Base-by-base conservation (phyloP, 2,888 invertebrate genomes). In the Drosophila siamana region DNA sequence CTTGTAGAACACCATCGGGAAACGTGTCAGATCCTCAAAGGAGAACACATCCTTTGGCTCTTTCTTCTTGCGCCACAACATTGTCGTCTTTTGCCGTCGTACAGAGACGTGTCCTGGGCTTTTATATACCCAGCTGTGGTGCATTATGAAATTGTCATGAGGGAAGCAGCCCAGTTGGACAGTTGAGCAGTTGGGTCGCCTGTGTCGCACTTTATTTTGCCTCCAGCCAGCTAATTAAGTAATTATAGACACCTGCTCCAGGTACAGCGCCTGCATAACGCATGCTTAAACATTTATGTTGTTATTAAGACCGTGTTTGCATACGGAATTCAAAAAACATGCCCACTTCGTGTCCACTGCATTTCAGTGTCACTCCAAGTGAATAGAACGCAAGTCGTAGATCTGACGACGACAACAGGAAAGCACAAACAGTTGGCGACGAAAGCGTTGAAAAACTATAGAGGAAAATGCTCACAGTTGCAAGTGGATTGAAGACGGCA, bases 1-100 rank as follows among this genome's bases (percentile, higher is more conserved):
- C 71, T 84, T 86, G 46, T 88, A 90, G 43, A 90, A 90, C 8
- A 69, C 26, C 56, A 88, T 55, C 0, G 89, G 86, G 16, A 89
- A 79, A 1, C 74, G 73, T 5, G 88, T 80, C 2, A 90, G 72
- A 8, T 89, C 80, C 57, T 75, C 75, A 46, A 86, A 89, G 4
- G 69, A 80, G 9, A 69, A 73, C 11, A 73, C 8, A 24, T 74
- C 72, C 0, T 36, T 46, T 16, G 69, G 51, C 28, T 64, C 74
- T 11, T 74, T 38, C 22, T 59, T 48, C 30, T 72, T 75, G 33
- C 67, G 59, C 5, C 72, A 52, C 36, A 81, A 66, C 84, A 82
- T 80, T 22, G 11, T 33, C 11, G 33, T 5, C 30, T 41, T n/a
- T n/a, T 19, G 28, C 51, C n/a, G 15, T 15, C 9, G 13, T 13